Base-by-base conservation (phyloP, 2,797 vertebrate genomes). In the Protonibea diacanthus region DNA sequence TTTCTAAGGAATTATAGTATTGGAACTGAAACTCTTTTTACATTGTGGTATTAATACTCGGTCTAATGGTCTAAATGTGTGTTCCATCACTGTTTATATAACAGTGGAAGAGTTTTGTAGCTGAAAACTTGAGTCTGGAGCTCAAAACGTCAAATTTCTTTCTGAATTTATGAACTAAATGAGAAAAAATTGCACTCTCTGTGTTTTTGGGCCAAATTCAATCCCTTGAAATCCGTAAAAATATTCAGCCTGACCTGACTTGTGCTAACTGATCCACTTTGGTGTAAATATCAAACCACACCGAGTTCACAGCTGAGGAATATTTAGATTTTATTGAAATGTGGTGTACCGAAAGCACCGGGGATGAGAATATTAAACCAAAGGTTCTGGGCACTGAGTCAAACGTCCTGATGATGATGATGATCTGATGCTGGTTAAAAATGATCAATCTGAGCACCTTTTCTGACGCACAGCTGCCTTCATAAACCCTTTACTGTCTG, bases 391-490 rank as follows among this genome's bases (percentile, higher is more conserved):
- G 74, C 69, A 25, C 18, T 12, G 45, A 17, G 76, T 85, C 74
- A 81, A 76, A 82, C 60, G 47, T 56, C 79, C 74, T 33, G 29
- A 33, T 20, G 25, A 62, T 7, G 56, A 57, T 80, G 62, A 86
- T 86, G 67, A 27, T 53, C 47, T 76, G 73, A 82, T 72, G 61
- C 25, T 21, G 57, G 56, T 59, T 77, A 66, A 61, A 82, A 76
- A 84, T 48, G 18, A 75, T 88, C 56, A 62, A 62, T 55, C 42
- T 14, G 6, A 72, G 69, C 67, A 17, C 6, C 55, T 83, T 18
- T 48, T 61, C 62, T 80, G 80, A 77, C 42, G 76, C 73, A 77
- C 80, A 82, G 78, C 80, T 73, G 72, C 52, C 29, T 71, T 62
- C 33, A 71, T 48, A 77, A 78, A 83, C 33, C 59, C 63, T 74